Percentiles rank a stretch among this genome's conserved stretches.
Evolutionary conservation across 37 sponge, comb jelly and placozoan genomes (phyloP).

Genomic region (Petrosia ficiformis): DNA sequence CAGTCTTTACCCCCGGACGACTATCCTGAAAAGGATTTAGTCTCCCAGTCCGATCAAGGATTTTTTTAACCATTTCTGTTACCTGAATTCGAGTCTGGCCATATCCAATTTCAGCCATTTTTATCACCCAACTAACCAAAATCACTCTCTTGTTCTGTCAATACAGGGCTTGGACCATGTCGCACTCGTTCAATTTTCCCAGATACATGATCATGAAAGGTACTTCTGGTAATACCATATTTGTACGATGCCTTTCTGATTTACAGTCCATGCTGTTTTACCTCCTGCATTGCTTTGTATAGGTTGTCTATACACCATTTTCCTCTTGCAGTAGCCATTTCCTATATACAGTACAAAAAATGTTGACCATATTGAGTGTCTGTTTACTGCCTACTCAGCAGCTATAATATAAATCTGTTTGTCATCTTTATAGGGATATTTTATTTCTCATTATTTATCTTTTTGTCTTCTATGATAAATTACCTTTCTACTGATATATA

Average conservation of each 20-base stretch:
- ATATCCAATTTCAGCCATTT: slow-evolving; percentile 45
- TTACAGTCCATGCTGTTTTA: slow-evolving; percentile 1
- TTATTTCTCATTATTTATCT: too few relatives aligned
- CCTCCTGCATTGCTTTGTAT: background rate
- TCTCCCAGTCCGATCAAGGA: slow-evolving; percentile 7
- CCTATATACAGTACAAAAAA: too few relatives aligned
- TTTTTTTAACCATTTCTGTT: slow-evolving; percentile 7
- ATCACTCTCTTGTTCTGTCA: slow-evolving; percentile 1
- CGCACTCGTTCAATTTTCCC: slow-evolving; percentile 9
- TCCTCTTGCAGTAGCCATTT: background rate
- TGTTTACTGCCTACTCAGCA: too few relatives aligned
- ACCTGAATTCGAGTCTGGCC: slow-evolving; percentile 25
- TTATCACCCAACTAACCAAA: background rate
- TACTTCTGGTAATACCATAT: slow-evolving; percentile 44
- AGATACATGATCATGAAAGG: slow-evolving; percentile 22
- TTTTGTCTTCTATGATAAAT: too few relatives aligned
- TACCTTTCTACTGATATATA: too few relatives aligned
- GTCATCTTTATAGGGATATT: too few relatives aligned
- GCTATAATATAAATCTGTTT: too few relatives aligned
- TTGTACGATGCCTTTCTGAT: slow-evolving; percentile 19
- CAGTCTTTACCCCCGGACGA: slow-evolving; percentile 30
- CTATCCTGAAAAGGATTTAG: slow-evolving; percentile 31
- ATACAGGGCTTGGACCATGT: slow-evolving; percentile 14
- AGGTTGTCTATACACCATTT: background rate
- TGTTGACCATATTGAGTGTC: too few relatives aligned